Conservation (phyloP, 30 jellyfish, hydroid and myxozoan genomes). For the Chironex yamaguchii region DNA sequence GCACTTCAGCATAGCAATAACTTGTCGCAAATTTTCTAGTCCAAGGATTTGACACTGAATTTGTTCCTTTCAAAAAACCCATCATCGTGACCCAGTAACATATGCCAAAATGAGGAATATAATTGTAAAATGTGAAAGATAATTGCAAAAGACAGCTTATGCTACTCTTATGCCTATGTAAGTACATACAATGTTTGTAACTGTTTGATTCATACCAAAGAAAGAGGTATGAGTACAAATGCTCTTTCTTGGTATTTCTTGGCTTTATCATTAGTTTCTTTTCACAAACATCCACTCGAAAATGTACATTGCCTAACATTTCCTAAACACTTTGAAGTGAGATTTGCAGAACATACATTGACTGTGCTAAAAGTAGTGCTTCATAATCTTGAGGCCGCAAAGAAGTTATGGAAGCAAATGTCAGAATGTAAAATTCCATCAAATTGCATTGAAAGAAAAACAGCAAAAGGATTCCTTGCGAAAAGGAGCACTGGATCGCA, state of each 20-base stretch:
- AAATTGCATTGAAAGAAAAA: slow-evolving; percentile 17
- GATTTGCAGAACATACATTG: slow-evolving; percentile 55
- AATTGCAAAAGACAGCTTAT: slow-evolving; percentile 13
- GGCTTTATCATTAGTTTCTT: slow-evolving; percentile 32
- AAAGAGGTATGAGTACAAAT: slow-evolving; percentile 50
- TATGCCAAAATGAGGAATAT: slow-evolving; percentile 48
- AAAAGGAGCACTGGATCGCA: slow-evolving; percentile 42
- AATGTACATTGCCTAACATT: no score
- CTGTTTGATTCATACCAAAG: slow-evolving; percentile 28
- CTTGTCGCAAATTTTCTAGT: slow-evolving; percentile 10
- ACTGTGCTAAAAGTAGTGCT: slow-evolving; percentile 12
- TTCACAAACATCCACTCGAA: slow-evolving; percentile 36
- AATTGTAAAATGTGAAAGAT: slow-evolving; percentile 28
- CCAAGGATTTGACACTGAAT: slow-evolving; percentile 54
- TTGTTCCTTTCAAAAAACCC: slow-evolving; percentile 20
- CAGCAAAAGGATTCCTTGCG: slow-evolving; percentile 50
- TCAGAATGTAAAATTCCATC: slow-evolving; percentile 41
- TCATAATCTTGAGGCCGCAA: no score
- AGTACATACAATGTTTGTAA: slow-evolving; percentile 41
- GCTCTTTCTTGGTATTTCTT: slow-evolving; percentile 46
- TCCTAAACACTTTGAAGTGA: slow-evolving; percentile 64
- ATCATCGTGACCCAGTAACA: slow-evolving; percentile 50
- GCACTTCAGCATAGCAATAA: slow-evolving; percentile 49
- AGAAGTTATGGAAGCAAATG: slow-evolving; percentile 12
- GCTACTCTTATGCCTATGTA: slow-evolving; percentile 46